Base-by-base conservation (phyloP, 2,888 invertebrate genomes). In the Polylopha cassiicola region DNA sequence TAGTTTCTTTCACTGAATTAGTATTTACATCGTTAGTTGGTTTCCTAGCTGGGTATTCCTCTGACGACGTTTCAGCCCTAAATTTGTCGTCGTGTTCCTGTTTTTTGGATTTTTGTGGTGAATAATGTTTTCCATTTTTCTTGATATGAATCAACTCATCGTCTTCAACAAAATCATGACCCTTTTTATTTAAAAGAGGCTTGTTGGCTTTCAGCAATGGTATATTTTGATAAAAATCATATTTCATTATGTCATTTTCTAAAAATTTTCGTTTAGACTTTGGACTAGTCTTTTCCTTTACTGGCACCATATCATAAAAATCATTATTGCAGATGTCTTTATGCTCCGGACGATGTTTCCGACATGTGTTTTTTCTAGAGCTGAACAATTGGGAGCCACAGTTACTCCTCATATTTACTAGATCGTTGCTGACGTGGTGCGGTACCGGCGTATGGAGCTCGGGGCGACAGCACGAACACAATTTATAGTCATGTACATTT, bases 231-330 rank as follows among this genome's bases (percentile, higher is more conserved):
- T 52, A 77, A 30, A 66, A 69, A 42, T 62, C 51, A 44, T 65
- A 56, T 7, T 54, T 45, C 15, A 52, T 51, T 18, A 60, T 45
- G 46, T 64, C 61, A 14, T 74, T 65, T 37, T 69, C 68, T 4
- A 48, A 45, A 51, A 72, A 70, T 50, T 78, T 82, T 42, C 65
- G 62, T 47, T 72, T 67, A 1, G 70, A 54, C 51, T 78, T 80
- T 1, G 81, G 80, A 47, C 79, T 82, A 1, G 73, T 63, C 48
- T 72, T 80, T 55, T 85, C 84, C 50, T 76, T 82, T 2, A 85
- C 82, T 1, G 84, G 84, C 16, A 84, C 54, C 15, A 80, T 39
- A 38, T 85, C 84, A 43, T 84, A 84, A 17, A 71, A 47, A 7
- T 65, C 66, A 48, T 81, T 67, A 44, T 79, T 73, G 36, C 73